Evolutionary conservation across 2,113 vertebrate genomes (phyloP).

Genomic region (Zosterops japonicus): DNA sequence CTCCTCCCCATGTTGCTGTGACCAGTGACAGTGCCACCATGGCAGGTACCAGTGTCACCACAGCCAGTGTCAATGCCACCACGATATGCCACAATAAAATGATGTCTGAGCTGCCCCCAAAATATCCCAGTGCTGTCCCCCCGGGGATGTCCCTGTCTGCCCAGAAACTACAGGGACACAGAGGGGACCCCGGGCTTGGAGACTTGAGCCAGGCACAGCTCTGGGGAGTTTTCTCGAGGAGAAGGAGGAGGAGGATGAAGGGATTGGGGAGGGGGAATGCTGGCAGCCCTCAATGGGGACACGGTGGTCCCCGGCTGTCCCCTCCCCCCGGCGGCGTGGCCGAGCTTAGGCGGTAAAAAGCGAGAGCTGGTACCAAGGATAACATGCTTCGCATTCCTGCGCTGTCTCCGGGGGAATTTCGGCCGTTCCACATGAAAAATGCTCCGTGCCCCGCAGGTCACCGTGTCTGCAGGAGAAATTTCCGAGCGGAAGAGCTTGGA

Average conservation of each 20-base stretch:
- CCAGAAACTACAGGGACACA: background rate
- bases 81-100: background rate
- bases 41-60: no score
- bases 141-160: fast-evolving
- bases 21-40: no score
- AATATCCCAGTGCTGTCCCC: background rate
- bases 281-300: background rate
- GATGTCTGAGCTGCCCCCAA: background rate
- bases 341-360: constrained; percentile 16
- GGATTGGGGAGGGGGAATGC: background rate
- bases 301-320: background rate
- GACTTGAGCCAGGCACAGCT: fast-evolving
- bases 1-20: no score
- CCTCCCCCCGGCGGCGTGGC: background rate
- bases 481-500: background rate
- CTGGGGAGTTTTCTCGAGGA: background rate
- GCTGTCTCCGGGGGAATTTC: constrained; percentile 39
- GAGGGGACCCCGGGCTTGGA: background rate
- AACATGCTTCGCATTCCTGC: constrained; percentile 57
- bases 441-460: background rate
- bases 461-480: background rate
- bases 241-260: background rate
- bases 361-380: constrained; percentile 31
- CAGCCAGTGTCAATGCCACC: no score
- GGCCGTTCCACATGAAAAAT: constrained; percentile 36